Base-by-base conservation (phyloP, 2,888 invertebrate genomes). In the Sminthurinus aureus region DNA sequence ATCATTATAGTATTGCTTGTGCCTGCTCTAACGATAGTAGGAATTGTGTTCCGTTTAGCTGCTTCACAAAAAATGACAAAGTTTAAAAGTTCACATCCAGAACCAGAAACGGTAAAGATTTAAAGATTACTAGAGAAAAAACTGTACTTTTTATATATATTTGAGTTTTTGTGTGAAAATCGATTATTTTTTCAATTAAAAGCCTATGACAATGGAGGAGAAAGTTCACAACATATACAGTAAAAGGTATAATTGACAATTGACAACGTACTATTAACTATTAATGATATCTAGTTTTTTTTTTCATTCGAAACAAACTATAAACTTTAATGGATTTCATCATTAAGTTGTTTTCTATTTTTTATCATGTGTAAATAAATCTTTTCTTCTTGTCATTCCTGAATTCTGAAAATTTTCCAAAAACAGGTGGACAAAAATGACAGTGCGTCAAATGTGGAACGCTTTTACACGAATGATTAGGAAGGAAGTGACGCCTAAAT, bases 391-490 rank as follows among this genome's bases (percentile, higher is more conserved):
- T 52, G 52, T 11, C 52, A 52, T 52, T 52, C 52, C 13, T 52
- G 8, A 11, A 8, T 52, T 52, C 13, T 52, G 4, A 78, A 64
- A 38, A 85, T n/a, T n/a, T n/a, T n/a, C n/a, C n/a, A n/a, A n/a
- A n/a, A n/a, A n/a, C n/a, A n/a, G 85, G 22, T 88, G 88, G 88
- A 84, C 85, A 12, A 82, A 79, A 51, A 85, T 87, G 85, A 85
- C 82, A 11, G 38, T 83, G 12, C 67, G 20, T 4, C 83, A 87
- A 58, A 83, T 87, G 84, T 78, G 83, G 22, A 22, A 38, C 0
- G 81, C 85, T 8, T 88, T 88, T 81, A 18, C 85, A 18, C 79
- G 79, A 22, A 88, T 88, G 88, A 79, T 88, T 11, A 69, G 81
- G 58, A 88, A 88, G 75, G 83, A 83, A 73, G 79, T 66, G 20